A percentile compares a stretch with the other conserved stretches of the same genome.
Evolutionary conservation across 2,888 invertebrate genomes (phyloP).

Genomic region (Kryphioiulus occultus): DNA sequence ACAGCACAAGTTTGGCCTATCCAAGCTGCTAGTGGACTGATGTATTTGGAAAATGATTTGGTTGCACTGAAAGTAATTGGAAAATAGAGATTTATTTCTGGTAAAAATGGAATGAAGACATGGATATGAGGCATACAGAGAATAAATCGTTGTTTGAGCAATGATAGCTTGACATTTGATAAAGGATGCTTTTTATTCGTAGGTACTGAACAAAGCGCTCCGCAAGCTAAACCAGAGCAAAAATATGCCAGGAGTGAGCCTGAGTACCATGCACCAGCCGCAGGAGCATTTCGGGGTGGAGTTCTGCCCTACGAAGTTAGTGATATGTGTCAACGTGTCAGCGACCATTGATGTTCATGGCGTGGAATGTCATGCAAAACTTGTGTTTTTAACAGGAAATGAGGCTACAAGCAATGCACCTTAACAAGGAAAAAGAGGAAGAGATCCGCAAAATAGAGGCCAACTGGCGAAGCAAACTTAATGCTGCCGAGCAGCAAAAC

Average conservation of each 20-base stretch:
- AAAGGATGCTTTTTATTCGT: background rate
- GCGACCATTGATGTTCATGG: too few relatives aligned
- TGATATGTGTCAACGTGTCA: too few relatives aligned
- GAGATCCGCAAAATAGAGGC: conserved; percentile 26
- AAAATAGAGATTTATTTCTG: too few relatives aligned
- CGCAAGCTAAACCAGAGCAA: background rate
- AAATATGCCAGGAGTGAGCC: background rate
- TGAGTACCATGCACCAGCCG: background rate
- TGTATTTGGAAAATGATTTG: too few relatives aligned
- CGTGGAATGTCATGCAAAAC: background rate
- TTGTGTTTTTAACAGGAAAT: background rate
- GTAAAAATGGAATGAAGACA: too few relatives aligned
- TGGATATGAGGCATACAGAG: too few relatives aligned
- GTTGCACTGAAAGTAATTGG: too few relatives aligned
- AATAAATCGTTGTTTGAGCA: too few relatives aligned
- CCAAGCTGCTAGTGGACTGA: too few relatives aligned
- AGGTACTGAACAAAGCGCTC: background rate
- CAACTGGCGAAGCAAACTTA: conserved; percentile 38
- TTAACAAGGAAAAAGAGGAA: conserved; percentile 41
- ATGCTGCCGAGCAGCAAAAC: conserved; percentile 38
- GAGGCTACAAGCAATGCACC: conserved; percentile 18
- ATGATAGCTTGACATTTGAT: background rate
- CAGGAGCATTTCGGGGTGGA: background rate
- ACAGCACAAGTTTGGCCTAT: too few relatives aligned
- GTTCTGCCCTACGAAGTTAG: conserved; percentile 1